Evolutionary conservation across 2,888 invertebrate genomes (phyloP).

Genomic region (Zygogramma bicolorata): DNA sequence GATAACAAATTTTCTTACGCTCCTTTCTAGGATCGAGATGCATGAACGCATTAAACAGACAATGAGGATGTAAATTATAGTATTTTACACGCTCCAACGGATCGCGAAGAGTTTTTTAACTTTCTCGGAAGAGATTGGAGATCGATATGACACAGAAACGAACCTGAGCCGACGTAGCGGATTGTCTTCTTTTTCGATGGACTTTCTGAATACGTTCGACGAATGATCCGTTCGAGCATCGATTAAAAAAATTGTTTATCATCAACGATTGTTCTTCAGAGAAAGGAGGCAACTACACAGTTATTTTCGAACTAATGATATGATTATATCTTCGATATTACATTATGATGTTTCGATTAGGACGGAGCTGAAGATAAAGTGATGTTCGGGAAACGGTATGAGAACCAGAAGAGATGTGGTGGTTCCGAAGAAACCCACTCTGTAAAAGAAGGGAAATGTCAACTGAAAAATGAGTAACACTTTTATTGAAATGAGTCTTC

Average conservation of each 20-base stretch:
- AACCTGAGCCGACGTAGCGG: background rate
- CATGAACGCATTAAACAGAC: conserved; percentile 14
- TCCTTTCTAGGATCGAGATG: conserved; percentile 14
- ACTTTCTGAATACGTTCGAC: background rate
- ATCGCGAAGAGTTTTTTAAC: conserved; percentile 10
- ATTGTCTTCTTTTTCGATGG: background rate
- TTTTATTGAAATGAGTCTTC: no score
- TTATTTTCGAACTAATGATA: no score
- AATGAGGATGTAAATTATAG: conserved; percentile 16
- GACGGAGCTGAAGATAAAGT: no score
- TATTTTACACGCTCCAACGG: conserved; percentile 16
- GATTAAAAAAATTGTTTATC: background rate
- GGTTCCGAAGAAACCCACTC: no score
- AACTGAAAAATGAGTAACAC: no score
- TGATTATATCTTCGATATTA: no score
- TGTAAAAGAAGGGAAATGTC: no score
- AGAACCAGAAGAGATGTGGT: no score
- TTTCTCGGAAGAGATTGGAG: conserved; percentile 20
- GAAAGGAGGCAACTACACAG: no score
- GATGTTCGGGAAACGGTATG: no score
- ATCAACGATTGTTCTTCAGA: no score
- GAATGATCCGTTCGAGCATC: background rate
- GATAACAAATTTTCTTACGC: conserved; percentile 24
- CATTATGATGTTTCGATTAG: no score
- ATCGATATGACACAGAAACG: conserved; percentile 4